Base-by-base conservation (phyloP, 2,113 vertebrate genomes). In the Oreochromis spilurus region DNA sequence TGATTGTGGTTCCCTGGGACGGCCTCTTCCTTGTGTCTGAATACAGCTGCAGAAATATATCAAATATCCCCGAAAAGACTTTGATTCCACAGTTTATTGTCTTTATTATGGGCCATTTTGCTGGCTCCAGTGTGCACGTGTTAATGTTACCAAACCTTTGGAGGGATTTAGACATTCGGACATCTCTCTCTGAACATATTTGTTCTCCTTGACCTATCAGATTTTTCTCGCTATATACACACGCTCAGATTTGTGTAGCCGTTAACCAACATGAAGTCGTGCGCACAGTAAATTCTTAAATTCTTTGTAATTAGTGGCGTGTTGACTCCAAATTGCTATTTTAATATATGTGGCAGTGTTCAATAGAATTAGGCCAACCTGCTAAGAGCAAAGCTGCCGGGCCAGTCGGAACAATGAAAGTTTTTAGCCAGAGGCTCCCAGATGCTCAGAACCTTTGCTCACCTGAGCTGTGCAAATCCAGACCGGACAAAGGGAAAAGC, bases 141-240 rank as follows among this genome's bases (percentile, higher is more conserved):
- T 52, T 79, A 79, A 81, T 82, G 53, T 81, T 79, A 43, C 79
- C 83, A 88, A 84, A 87, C 50, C 53, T 81, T 89, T 26, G 62
- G 34, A 26, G 24, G 55, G 85, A 88, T 88, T 81, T 91, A 84
- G 89, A 84, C 43, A 0, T 16, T 54, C 70, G 21, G 87, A 85
- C 79, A 19, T 91, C 38, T 84, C 82, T 72, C 82, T 57, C 45
- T 87, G 81, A 93, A 84, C 40, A 17, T 12, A 87, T 93, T 94
- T 92, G 79, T 94, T 93, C 90, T 92, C 85, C 90, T 93, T 94
- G 92, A 93, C 94, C 84, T 87, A 83, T 90, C 58, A 82, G n/a
- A 87, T 87, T 87, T 75, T 57, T 26, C 83, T 87, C 8, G 6
- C 67, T 87, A 81, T 9, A 80, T 9, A 72, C 77, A 72, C 87